These are phyloP conservation scores for Heteronetta atricapilla DNA, from an alignment of 2,113 vertebrate genomes.

Conservation along the genomic window DNA sequence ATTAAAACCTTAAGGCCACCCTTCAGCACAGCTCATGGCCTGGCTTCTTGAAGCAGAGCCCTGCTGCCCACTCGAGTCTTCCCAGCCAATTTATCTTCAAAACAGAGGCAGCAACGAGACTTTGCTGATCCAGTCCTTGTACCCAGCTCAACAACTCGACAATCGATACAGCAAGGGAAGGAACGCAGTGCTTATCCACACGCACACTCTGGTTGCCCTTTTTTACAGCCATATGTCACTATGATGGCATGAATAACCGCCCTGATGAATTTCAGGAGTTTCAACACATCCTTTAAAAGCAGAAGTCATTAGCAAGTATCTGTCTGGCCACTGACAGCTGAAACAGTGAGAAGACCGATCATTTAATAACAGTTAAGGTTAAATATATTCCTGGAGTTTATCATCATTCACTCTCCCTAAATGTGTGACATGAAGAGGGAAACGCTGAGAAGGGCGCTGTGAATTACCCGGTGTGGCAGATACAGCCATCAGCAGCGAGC, in stretches of 20 bases:
- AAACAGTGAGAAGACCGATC: constrained; percentile 20
- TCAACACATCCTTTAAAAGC: background rate
- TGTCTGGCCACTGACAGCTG: constrained; percentile 30
- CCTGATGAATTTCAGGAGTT: constrained; percentile 29
- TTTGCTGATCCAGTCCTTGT: background rate
- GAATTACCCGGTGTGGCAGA: background rate
- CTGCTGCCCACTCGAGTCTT: background rate
- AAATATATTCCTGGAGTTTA: constrained; percentile 30
- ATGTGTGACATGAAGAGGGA: background rate
- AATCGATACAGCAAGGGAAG: background rate
- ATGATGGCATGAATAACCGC: background rate
- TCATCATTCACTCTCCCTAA: background rate
- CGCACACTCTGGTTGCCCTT: background rate
- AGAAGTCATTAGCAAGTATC: constrained; percentile 22
- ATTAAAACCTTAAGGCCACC: background rate
- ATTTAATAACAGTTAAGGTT: constrained; percentile 49
- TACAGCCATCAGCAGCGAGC: background rate
- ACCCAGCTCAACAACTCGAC: background rate
- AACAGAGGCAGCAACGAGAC: background rate
- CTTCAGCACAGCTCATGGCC: background rate
- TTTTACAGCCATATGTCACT: background rate
- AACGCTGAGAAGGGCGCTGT: background rate
- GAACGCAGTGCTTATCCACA: background rate
- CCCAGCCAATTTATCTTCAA: background rate
- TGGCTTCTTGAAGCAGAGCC: background rate